These are phyloP conservation scores for Megalops atlanticus DNA, from an alignment of 2,113 vertebrate genomes.

Conservation along the genomic window DNA sequence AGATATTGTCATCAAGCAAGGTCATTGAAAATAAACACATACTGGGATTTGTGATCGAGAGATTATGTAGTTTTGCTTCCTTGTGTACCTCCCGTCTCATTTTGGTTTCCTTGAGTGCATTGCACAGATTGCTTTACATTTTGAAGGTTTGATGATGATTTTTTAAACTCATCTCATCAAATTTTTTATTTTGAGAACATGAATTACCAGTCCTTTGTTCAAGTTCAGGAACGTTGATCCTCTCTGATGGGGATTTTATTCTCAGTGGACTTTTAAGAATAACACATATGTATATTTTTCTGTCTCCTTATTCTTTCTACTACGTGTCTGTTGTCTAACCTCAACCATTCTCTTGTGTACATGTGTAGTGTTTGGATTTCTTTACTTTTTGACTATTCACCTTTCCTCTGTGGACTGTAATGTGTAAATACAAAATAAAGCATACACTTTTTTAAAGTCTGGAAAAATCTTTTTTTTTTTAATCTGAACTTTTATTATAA, in stretches of 20 bases:
- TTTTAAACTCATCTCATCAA: neutral
- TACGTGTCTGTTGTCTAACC: neutral
- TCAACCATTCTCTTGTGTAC: neutral
- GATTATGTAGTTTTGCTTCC: neutral
- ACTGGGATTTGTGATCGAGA: neutral
- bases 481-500: neutral
- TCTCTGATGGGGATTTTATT: too few relatives aligned
- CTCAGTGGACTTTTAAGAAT: too few relatives aligned
- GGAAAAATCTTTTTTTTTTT: neutral
- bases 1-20: conserved; percentile 75
- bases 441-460: conserved; percentile 39
- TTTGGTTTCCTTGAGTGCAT: neutral
- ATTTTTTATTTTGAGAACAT: neutral
- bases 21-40: conserved; percentile 49
- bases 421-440: conserved; percentile 29
- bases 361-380: neutral
- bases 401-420: neutral
- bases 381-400: too few relatives aligned
- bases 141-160: neutral
- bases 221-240: too few relatives aligned
- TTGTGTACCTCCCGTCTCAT: neutral
- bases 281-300: too few relatives aligned
- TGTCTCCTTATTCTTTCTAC: neutral
- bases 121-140: neutral
- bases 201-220: too few relatives aligned